Base-by-base conservation (phyloP, 2,113 vertebrate species). In the Poecilia latipinna region DNA sequence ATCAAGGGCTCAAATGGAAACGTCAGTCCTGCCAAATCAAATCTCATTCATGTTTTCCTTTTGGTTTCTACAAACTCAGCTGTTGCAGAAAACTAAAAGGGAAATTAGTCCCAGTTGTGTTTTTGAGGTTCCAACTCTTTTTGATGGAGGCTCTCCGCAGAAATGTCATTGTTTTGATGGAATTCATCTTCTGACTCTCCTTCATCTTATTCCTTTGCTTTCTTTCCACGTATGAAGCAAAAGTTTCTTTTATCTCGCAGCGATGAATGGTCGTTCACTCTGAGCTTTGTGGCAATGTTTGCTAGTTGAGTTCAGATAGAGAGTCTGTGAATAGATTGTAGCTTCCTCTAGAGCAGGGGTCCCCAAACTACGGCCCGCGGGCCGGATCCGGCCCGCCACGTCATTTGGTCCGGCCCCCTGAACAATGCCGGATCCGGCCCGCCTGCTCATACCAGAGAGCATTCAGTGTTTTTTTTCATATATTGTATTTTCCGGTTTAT, bases 141-240 rank as follows among this genome's bases (percentile, higher is more conserved):
- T 77, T 85, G 63, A 80, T 69, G 33, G 7, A 68, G 62, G 28
- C 66, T 78, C 77, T 26, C 73, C 72, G n/a, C 89, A 69, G 75
- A 77, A 88, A 83, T 80, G 29, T 68, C 48, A 37, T 65, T 65
- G 33, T 77, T 83, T 79, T 35, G 51, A 83, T 62, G 65, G 48
- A 78, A 62, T 77, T 74, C 72, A 65, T 73, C 28, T 67, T 74
- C 72, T 82, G 62, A 76, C 82, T 80, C 51, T 73, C 51, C 64
- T 61, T 10, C 68, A 71, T 71, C 54, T 48, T 19, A 19, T 48
- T 48, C 44, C 13, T 48, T 48, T 48, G 13, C 44, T 48, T 79
- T 61, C 65, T 60, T 42, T 57, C 85, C 80, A 85, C 82, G 69
- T 82, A 10, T 57, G 35, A 79, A 75, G 68, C 29, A 35, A 28